Conservation (phyloP, 1,140 invertebrate species). For the Pachyrhynchus sulphureomaculatus region DNA sequence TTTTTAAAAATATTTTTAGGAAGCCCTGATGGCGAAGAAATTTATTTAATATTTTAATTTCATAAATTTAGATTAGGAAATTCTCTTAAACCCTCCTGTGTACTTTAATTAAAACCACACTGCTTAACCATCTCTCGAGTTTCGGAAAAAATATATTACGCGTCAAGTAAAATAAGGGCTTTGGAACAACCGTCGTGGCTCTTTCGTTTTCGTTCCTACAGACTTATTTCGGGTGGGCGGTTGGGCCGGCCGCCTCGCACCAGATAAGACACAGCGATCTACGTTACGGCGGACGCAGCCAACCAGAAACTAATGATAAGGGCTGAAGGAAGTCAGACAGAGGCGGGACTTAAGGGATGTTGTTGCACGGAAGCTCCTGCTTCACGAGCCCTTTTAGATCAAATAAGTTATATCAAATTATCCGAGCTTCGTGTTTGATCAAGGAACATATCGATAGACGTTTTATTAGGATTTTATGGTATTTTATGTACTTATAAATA, state of each 20-base stretch:
- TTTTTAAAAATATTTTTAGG: too few species aligned
- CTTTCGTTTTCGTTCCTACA: conserved; percentile 4
- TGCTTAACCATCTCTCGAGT: not conserved
- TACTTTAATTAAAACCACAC: conserved; percentile 18
- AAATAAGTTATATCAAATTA: conserved; percentile 22
- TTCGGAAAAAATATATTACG: conserved; percentile 23
- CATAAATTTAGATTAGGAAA: too few species aligned
- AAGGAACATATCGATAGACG: too few species aligned
- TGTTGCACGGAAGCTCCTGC: conserved; percentile 8
- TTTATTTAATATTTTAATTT: too few species aligned
- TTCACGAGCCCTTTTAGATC: conserved; percentile 10
- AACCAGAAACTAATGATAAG: conserved; percentile 51
- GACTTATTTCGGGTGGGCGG: conserved; percentile 24
- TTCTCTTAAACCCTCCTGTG: not conserved
- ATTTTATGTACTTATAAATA: too few species aligned
- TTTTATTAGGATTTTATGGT: too few species aligned
- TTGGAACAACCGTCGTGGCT: not conserved
- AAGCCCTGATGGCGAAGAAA: too few species aligned
- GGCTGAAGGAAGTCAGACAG: conserved; percentile 42
- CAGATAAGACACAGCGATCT: conserved; percentile 50
- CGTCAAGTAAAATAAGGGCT: conserved; percentile 24
- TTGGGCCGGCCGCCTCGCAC: conserved; percentile 19
- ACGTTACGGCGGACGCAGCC: conserved; percentile 45
- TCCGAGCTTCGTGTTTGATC: too few species aligned
- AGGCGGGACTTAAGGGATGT: conserved; percentile 33